A percentile compares a stretch with the other conserved stretches of the same genome.
These are phyloP conservation scores for Malacosoma neustria DNA, from an alignment of 2,888 invertebrate genomes.

Conservation along the genomic window DNA sequence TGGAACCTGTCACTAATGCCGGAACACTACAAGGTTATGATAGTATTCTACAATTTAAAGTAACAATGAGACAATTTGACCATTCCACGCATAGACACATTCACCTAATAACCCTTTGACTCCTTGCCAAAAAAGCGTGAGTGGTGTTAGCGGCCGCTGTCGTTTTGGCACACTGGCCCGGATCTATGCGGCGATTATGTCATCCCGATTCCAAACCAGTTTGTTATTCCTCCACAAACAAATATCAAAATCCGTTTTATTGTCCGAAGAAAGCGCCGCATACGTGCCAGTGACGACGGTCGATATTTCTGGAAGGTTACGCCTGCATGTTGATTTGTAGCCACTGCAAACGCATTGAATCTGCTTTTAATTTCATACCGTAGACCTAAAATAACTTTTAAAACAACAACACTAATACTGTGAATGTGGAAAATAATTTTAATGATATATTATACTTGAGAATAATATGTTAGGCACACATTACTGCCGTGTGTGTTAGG, in stretches of 20 bases:
- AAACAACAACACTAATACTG: constrained; percentile 7
- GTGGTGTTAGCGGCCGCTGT: constrained; percentile 34
- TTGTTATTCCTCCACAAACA: constrained; percentile 43
- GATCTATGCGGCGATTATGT: constrained; percentile 68
- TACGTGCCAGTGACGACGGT: constrained; percentile 15
- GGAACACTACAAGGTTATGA: no score
- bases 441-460: no score
- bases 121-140: constrained; percentile 56
- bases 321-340: constrained; percentile 24
- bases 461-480: no score
- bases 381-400: constrained; percentile 1
- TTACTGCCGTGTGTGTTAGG: no score
- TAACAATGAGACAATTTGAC: constrained; percentile 26
- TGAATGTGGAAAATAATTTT: constrained; percentile 23
- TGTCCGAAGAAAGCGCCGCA: constrained; percentile 32
- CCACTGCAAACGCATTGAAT: constrained; percentile 19
- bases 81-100: constrained; percentile 38
- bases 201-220: constrained; percentile 51
- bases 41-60: no score
- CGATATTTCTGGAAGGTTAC: constrained; percentile 52
- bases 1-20: no score
- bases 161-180: constrained; percentile 63
- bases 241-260: constrained; percentile 35
- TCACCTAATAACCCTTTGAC: constrained; percentile 68
- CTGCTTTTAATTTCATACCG: not conserved